Percentiles rank a stretch among this genome's conserved stretches.
These are phyloP conservation scores for Pseudococcus viburni DNA, from an alignment of 2,888 invertebrate species.

Conservation along the genomic window DNA sequence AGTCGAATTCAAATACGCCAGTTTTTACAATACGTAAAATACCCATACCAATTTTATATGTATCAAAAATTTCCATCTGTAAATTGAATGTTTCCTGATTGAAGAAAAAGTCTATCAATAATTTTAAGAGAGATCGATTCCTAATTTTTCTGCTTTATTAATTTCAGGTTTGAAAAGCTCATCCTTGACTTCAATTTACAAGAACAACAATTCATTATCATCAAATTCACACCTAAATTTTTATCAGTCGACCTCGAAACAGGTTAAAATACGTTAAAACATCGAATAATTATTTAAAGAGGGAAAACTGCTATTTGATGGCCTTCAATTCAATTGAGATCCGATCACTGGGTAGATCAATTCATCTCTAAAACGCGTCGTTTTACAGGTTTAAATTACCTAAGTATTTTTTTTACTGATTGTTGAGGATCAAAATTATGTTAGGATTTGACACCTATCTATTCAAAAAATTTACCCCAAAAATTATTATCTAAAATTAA, in stretches of 20 bases:
- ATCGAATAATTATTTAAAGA: background rate
- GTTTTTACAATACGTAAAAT: too few relatives aligned
- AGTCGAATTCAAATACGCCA: too few relatives aligned
- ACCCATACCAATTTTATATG: too few relatives aligned
- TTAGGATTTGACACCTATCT: too few relatives aligned
- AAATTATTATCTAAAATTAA: too few relatives aligned
- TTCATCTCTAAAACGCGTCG: background rate
- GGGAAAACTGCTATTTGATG: background rate
- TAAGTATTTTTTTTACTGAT: background rate
- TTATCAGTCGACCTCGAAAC: background rate
- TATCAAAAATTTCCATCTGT: too few relatives aligned
- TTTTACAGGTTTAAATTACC: background rate
- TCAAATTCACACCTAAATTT: background rate
- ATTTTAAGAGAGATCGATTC: too few relatives aligned
- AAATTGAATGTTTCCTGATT: too few relatives aligned
- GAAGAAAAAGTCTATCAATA: too few relatives aligned
- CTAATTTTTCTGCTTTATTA: background rate
- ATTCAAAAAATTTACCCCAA: too few relatives aligned
- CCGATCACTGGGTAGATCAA: background rate
- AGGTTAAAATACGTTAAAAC: background rate
- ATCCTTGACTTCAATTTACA: background rate
- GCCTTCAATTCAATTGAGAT: background rate
- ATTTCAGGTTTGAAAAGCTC: background rate
- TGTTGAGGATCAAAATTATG: too few relatives aligned
- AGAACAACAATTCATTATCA: background rate